These are phyloP conservation scores for Trichopria drosophilae DNA, from an alignment of 2,888 invertebrate genomes.

Conservation along the genomic window DNA sequence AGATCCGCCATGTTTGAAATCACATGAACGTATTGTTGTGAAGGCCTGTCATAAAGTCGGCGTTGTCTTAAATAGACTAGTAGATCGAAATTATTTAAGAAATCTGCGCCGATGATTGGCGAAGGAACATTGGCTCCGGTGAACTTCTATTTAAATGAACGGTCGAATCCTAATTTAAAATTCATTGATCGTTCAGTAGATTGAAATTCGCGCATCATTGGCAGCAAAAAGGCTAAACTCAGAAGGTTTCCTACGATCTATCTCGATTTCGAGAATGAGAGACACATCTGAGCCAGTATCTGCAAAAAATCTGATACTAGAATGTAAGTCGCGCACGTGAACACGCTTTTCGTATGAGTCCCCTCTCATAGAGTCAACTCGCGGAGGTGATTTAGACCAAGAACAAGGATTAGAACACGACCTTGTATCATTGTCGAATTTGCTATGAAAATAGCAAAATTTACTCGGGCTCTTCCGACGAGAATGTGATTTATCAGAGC, in stretches of 20 bases:
- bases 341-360: neutral
- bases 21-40: no score
- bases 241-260: neutral
- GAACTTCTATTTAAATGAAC: constrained; percentile 1
- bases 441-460: constrained; percentile 14
- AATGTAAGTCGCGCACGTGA: neutral
- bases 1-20: no score
- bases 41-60: neutral
- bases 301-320: no score
- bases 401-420: constrained; percentile 24
- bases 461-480: neutral
- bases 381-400: neutral
- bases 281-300: no score
- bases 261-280: neutral
- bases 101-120: no score
- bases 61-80: neutral
- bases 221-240: no score
- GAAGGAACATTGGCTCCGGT: neutral
- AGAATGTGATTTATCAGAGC: neutral
- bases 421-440: constrained; percentile 17
- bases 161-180: neutral
- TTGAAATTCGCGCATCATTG: neutral
- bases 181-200: neutral
- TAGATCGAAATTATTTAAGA: neutral
- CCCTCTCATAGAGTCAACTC: neutral